phyloP scores from a whole-genome alignment of 2,888 invertebrate genomes.

The Pandemis heparana region DNA sequence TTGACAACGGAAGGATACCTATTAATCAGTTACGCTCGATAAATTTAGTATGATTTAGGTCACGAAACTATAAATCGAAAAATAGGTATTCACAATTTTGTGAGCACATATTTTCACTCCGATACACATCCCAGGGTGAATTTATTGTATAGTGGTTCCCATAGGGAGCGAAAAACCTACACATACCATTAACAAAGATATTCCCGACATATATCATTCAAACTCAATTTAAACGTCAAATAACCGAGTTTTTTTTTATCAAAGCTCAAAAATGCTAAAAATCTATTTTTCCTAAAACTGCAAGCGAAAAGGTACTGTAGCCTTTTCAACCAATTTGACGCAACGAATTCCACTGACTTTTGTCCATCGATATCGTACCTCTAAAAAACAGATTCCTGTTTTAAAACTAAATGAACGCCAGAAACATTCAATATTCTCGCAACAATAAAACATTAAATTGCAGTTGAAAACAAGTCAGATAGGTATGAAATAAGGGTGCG shows the following conservation, averaged over 20 bases:
- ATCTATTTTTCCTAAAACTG: not conserved
- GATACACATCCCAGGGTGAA: slow-evolving; percentile 11
- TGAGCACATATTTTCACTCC: slow-evolving; percentile 25
- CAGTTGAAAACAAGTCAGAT: not conserved
- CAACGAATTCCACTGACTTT: not conserved
- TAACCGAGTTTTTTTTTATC: not conserved
- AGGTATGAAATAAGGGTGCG: not conserved
- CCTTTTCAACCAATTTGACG: not conserved
- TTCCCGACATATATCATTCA: not conserved
- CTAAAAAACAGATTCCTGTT: not conserved
- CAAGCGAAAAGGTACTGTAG: not conserved
- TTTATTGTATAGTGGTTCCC: slow-evolving; percentile 21
- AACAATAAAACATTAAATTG: not conserved
- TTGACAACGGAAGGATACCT: not conserved
- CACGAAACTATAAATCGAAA: slow-evolving; percentile 19
- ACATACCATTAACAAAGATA: not conserved
- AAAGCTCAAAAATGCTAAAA: not conserved
- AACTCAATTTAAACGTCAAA: not conserved
- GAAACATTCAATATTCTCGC: not conserved
- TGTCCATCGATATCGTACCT: not conserved
- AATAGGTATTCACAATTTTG: slow-evolving; percentile 26
- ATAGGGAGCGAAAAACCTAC: not conserved
- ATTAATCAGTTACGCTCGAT: slow-evolving; percentile 10
- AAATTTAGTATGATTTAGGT: not conserved
- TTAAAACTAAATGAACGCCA: not conserved